These are phyloP conservation scores for Dorcus parallelipipedus DNA, from an alignment of 2,888 invertebrate species.

Conservation along the genomic window DNA sequence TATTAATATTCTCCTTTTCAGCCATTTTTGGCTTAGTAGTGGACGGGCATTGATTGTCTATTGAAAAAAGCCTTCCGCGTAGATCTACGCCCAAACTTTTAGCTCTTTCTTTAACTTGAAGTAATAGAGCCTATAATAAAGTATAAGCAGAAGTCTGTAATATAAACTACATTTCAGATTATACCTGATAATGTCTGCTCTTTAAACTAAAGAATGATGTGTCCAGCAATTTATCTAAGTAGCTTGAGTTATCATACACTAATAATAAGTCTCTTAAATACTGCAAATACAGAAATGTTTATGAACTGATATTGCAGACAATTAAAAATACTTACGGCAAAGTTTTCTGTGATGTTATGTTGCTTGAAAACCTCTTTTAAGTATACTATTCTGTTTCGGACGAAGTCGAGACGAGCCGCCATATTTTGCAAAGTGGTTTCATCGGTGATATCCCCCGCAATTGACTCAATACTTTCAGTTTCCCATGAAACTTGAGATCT, in stretches of 20 bases:
- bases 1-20: slow-evolving; percentile 46
- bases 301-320: not conserved
- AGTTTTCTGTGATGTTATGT: slow-evolving; percentile 71
- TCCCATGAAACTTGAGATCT: slow-evolving; percentile 73
- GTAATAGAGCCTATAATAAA: slow-evolving; percentile 60
- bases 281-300: slow-evolving; percentile 42
- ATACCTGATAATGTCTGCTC: slow-evolving; percentile 64
- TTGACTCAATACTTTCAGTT: slow-evolving; percentile 66
- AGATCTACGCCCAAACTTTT: slow-evolving; percentile 73
- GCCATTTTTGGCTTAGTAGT: slow-evolving; percentile 38
- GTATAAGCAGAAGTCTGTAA: not conserved
- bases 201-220: slow-evolving; percentile 70
- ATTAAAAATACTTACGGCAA: slow-evolving; percentile 52
- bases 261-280: slow-evolving; percentile 76
- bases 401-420: slow-evolving; percentile 60
- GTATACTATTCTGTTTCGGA: slow-evolving; percentile 41
- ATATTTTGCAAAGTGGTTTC: slow-evolving; percentile 56
- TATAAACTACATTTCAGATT: not conserved
- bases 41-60: slow-evolving; percentile 32
- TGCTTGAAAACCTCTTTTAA: slow-evolving; percentile 78
- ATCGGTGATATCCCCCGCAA: slow-evolving; percentile 54
- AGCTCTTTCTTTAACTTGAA: slow-evolving; percentile 72
- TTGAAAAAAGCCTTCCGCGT: slow-evolving; percentile 41
- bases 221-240: slow-evolving; percentile 79
- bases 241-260: slow-evolving; percentile 83